Evolutionary conservation across 2,113 vertebrate genomes (phyloP).

Genomic region (Donacobius atricapilla): DNA sequence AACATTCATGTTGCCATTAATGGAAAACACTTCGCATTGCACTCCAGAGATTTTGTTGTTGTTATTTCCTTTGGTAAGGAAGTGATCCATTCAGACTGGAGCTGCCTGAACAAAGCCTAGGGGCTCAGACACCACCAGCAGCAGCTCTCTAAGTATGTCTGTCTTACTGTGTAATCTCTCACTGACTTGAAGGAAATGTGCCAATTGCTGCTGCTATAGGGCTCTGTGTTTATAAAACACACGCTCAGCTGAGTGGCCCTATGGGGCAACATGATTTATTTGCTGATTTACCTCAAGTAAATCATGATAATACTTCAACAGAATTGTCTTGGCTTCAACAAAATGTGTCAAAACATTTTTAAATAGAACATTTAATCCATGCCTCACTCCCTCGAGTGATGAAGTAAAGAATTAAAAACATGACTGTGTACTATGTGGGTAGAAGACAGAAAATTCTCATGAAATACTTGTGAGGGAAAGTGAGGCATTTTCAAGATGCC

Average conservation of each 20-base stretch:
- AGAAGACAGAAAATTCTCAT: background rate
- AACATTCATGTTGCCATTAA: slow-evolving; percentile 21
- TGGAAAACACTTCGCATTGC: background rate
- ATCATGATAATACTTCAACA: slow-evolving; percentile 33
- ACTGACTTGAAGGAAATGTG: background rate
- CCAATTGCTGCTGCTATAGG: background rate
- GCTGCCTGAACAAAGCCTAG: slow-evolving; percentile 53
- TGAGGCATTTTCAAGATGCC: background rate
- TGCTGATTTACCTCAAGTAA: slow-evolving; percentile 47
- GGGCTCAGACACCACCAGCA: slow-evolving; percentile 46
- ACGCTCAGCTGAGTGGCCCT: slow-evolving; percentile 2
- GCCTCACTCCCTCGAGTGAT: fast-evolving
- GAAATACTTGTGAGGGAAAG: background rate
- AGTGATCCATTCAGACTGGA: slow-evolving; percentile 35
- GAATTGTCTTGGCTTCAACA: slow-evolving; percentile 13
- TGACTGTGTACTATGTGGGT: background rate
- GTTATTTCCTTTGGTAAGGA: background rate
- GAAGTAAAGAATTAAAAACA: background rate
- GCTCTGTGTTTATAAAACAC: background rate
- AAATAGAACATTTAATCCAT: background rate
- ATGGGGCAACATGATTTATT: slow-evolving; percentile 27
- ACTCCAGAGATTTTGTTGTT: slow-evolving; percentile 28
- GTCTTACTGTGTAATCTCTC: slow-evolving; percentile 25
- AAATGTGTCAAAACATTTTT: slow-evolving; percentile 18
- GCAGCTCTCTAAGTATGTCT: slow-evolving; percentile 23